Conservation (phyloP, 2,797 vertebrate species). For the Girardinus metallicus region DNA sequence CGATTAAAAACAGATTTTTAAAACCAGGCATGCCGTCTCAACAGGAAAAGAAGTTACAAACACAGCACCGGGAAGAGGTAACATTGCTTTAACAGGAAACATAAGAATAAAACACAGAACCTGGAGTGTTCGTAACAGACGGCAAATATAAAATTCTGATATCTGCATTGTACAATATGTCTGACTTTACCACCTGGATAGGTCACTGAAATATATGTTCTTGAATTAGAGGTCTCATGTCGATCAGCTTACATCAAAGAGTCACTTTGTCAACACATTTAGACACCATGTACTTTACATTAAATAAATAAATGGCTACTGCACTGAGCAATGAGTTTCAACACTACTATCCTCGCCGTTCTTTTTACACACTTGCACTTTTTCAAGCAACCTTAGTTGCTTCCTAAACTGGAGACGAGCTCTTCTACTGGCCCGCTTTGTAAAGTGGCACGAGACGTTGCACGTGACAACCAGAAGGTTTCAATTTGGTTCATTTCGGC, state of each 20-base stretch:
- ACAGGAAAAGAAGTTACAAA: constrained; percentile 53
- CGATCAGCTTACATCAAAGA: constrained; percentile 25
- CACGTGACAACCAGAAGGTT: constrained; percentile 42
- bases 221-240: constrained; percentile 25
- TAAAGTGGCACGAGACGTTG: constrained; percentile 43
- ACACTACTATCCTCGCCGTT: constrained; percentile 14
- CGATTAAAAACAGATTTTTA: constrained; percentile 38
- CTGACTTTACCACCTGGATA: constrained; percentile 4
- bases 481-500: constrained; percentile 31
- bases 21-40: constrained; percentile 63
- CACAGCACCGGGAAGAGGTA: constrained; percentile 56
- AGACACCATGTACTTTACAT: constrained; percentile 44
- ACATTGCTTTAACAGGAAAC: constrained; percentile 30
- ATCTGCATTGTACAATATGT: constrained; percentile 26
- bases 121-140: constrained; percentile 12
- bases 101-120: constrained; percentile 15
- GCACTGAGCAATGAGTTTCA: constrained; percentile 40
- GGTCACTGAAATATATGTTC: constrained; percentile 32
- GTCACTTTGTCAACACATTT: constrained; percentile 22
- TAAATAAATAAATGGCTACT: constrained; percentile 70
- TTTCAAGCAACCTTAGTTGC: constrained; percentile 63
- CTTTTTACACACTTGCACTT: constrained; percentile 41
- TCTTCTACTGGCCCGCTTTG: constrained; percentile 31
- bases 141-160: constrained; percentile 44
- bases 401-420: constrained; percentile 32